Base-by-base conservation (phyloP, 2,113 vertebrate species). In the Ciconia boyciana region DNA sequence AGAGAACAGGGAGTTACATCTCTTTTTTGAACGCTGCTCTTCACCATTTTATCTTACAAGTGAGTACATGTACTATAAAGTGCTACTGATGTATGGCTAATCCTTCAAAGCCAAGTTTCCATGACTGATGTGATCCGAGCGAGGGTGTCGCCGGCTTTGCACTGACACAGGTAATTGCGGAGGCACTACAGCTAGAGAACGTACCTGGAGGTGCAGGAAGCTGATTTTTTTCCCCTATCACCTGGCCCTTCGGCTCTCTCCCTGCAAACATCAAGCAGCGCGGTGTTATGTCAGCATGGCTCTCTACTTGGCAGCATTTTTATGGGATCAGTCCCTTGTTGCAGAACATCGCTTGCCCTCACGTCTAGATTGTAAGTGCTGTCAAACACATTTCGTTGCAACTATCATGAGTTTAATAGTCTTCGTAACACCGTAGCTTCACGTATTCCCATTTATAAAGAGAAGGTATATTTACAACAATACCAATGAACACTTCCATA, bases 101-200 rank as follows among this genome's bases (percentile, higher is more conserved):
- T 28, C n/a, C 82, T 88, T 76, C 54, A 72, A 64, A 87, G 65
- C 29, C 32, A 31, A 39, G 79, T 79, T 80, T 90, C 57, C 62
- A 71, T 1, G 14, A 26, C 20, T 39, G 32, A 75, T 0, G 1
- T 46, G 61, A 51, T 44, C 43, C 0, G 0, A 89, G 46, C 2
- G 9, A 28, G 6, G 34, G 24, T 48, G 71, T 32, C 7, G 5
- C 41, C 14, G 55, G 48, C 54, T 60, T 32, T 64, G 74, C 69
- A 34, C 20, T 15, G 26, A 24, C 24, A 58, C 3, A 9, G 19
- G 51, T 36, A 74, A 68, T 0, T 57, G 43, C 5, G 3, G 55
- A 80, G 49, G 41, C 51, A 43, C 51, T 87, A 70, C 28, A 90
- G 32, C 68, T 16, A 54, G 2, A 65, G 44, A 70, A 60, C 3